These are phyloP conservation scores for Spisula solida DNA, from an alignment of 2,888 invertebrate species.

Conservation along the genomic window DNA sequence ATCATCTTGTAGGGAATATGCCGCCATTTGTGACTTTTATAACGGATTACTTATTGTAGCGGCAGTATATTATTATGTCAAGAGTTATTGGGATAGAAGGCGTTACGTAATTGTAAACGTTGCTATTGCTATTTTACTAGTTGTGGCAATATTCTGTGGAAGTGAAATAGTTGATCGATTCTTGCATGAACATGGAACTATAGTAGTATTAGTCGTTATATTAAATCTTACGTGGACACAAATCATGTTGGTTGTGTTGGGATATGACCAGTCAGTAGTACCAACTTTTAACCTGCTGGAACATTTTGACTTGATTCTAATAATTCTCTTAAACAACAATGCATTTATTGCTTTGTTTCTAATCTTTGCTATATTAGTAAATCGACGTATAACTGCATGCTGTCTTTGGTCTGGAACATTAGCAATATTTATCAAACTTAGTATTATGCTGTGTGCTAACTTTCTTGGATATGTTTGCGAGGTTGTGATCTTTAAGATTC, in stretches of 20 bases:
- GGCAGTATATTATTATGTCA: background rate
- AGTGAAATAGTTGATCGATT: background rate
- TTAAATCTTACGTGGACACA: background rate
- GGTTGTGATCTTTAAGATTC: no score
- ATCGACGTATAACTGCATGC: no score
- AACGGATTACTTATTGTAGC: background rate
- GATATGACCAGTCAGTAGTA: background rate
- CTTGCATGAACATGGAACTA: background rate
- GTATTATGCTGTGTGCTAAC: no score
- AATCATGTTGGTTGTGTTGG: background rate
- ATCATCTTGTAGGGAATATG: background rate
- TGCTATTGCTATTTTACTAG: background rate
- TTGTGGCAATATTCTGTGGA: background rate
- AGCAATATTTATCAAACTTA: no score
- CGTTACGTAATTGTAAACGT: background rate
- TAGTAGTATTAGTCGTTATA: background rate
- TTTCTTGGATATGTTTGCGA: no score
- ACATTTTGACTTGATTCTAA: no score
- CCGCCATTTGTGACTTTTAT: background rate
- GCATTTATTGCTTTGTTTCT: no score
- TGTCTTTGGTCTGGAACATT: no score
- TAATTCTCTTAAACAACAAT: background rate
- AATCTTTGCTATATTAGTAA: no score
- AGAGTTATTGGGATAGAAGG: background rate
- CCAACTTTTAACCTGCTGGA: background rate